Base-by-base conservation (phyloP, 2,797 vertebrate genomes). In the Todus mexicanus region DNA sequence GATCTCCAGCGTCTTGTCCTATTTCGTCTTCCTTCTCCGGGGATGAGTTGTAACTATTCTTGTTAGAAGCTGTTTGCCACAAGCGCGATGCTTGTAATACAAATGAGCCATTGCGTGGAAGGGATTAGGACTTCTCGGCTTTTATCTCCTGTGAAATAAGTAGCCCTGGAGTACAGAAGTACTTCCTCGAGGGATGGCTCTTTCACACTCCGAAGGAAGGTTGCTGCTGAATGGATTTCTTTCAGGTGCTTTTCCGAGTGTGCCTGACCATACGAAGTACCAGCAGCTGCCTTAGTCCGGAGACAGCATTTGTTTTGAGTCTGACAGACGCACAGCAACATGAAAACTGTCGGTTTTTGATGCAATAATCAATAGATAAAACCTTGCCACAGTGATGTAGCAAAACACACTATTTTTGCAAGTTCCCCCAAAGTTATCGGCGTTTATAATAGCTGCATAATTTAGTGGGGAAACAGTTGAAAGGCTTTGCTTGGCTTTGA, bases 401-500 rank as follows among this genome's bases (percentile, higher is more conserved):
- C 72, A 88, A 80, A 90, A 47, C 11, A 57, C 26, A 87, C 48
- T 69, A 26, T 74, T 85, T 89, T 83, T 70, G 43, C 61, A 94
- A 85, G 42, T 61, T 63, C 19, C 15, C 42, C 40, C 16, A 21
- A 95, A 45, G 40, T 85, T 96, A 76, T 35, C 11, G 2, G 15
- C 57, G 51, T 63, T 90, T 92, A 91, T 31, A 66, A 40, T 43
- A 84, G 74, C 82, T 77, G n/a, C 27, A 48, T 80, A 75, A 69
- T 94, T 91, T 84, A 93, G 26, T 31, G 87, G 7, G 27, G 56
- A 84, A 54, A n/a, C 8, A 65, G 78, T 91, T 74, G 63, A 90
- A 93, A 91, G 60, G 45, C n/a, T 92, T 60, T 63, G 48, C 83
- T 86, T 70, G 27, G 50, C 73, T 82, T 74, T 93, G 82, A 93